These are phyloP conservation scores for Boloria euphrosyne DNA, from an alignment of 2,888 invertebrate species.

Conservation along the genomic window DNA sequence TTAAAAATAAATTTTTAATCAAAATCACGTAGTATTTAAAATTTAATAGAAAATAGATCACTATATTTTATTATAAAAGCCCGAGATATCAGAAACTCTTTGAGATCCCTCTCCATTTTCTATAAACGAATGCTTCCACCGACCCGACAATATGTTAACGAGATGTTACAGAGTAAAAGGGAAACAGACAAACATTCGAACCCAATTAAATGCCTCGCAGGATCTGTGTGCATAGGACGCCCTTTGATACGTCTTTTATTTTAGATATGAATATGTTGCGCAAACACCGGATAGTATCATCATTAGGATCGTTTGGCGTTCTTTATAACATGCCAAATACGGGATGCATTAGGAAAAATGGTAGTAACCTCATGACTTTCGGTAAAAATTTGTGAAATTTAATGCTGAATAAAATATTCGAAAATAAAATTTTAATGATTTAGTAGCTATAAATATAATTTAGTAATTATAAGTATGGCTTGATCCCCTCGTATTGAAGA, in stretches of 20 bases:
- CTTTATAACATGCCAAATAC: background rate
- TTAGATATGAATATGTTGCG: slow-evolving; percentile 16
- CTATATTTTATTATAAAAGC: too few relatives aligned
- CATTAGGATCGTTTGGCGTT: background rate
- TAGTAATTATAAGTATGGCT: too few relatives aligned
- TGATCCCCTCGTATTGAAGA: too few relatives aligned
- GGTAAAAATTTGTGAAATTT: too few relatives aligned
- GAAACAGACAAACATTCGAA: slow-evolving; percentile 61
- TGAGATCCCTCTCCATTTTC: background rate
- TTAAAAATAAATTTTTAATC: too few relatives aligned
- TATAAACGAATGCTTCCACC: slow-evolving; percentile 2
- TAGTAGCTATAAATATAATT: too few relatives aligned
- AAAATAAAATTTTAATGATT: too few relatives aligned
- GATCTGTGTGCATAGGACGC: slow-evolving; percentile 66
- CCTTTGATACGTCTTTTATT: slow-evolving; percentile 46
- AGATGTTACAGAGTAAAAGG: slow-evolving; percentile 39
- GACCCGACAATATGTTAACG: slow-evolving; percentile 27
- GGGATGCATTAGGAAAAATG: too few relatives aligned
- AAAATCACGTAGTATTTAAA: too few relatives aligned
- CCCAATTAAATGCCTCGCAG: slow-evolving; percentile 70
- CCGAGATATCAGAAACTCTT: background rate
- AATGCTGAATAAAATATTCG: too few relatives aligned
- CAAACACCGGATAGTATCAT: background rate
- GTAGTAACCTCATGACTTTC: too few relatives aligned
- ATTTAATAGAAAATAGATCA: too few relatives aligned